A percentile compares a stretch with the other conserved stretches of the same genome.
Evolutionary conservation across 2,113 vertebrate genomes (phyloP).

Genomic region (Cromileptes altivelis): DNA sequence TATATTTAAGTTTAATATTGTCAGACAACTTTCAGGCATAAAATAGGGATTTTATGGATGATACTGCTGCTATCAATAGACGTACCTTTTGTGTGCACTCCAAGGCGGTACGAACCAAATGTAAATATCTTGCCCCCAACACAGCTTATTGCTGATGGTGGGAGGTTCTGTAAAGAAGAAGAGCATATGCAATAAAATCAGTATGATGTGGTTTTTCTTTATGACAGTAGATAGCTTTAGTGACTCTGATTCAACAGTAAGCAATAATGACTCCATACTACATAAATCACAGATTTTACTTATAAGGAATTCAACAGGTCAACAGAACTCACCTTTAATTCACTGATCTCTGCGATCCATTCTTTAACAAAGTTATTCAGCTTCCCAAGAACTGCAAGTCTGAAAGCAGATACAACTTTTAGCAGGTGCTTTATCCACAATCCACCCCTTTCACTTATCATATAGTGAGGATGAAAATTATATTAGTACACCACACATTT

Average conservation of each 20-base stretch:
- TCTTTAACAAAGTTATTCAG: slow-evolving; percentile 95
- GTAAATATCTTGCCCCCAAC: slow-evolving; percentile 97
- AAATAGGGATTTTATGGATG: background rate
- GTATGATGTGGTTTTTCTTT: background rate
- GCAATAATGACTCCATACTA: background rate
- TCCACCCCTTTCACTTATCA: background rate
- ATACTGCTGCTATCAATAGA: background rate
- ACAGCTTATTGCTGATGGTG: slow-evolving; percentile 87
- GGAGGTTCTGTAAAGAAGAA: slow-evolving; percentile 87
- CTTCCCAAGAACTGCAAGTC: slow-evolving; percentile 93
- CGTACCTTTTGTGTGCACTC: slow-evolving; percentile 99
- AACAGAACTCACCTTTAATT: slow-evolving; percentile 90
- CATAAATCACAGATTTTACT: background rate
- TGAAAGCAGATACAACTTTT: slow-evolving; percentile 74
- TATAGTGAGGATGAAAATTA: background rate
- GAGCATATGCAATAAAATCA: background rate
- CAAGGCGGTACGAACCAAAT: slow-evolving; percentile 96
- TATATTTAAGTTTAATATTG: background rate
- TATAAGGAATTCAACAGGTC: background rate
- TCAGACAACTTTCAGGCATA: background rate
- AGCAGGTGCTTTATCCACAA: background rate
- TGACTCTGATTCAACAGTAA: background rate
- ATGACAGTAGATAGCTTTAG: background rate
- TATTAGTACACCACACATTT: background rate
- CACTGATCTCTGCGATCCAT: slow-evolving; percentile 95